Conservation (phyloP, 2,113 vertebrate species). For the Perccottus glenii region DNA sequence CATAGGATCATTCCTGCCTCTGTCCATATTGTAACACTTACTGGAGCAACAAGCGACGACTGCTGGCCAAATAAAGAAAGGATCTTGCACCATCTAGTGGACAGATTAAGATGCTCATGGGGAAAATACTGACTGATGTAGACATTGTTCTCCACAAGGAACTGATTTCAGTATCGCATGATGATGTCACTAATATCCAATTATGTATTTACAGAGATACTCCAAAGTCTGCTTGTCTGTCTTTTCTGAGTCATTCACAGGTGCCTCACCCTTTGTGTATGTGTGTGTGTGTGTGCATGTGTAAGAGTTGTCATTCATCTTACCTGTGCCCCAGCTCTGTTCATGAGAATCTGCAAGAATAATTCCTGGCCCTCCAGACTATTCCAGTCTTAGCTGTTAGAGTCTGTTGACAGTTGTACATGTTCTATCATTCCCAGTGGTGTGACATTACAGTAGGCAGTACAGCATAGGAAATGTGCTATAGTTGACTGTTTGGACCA, state of each 20-base stretch:
- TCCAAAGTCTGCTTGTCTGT: constrained; percentile 78
- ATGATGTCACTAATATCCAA: constrained; percentile 79
- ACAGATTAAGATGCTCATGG: constrained; percentile 25
- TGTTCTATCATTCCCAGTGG: constrained; percentile 57
- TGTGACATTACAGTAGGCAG: constrained; percentile 41
- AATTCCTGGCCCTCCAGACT: constrained; percentile 54
- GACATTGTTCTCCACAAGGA: constrained; percentile 48
- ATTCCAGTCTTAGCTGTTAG: constrained; percentile 60
- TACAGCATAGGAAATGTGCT: constrained; percentile 34
- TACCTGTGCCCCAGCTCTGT: constrained; percentile 37
- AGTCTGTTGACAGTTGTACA: constrained; percentile 67
- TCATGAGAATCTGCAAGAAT: constrained; percentile 49
- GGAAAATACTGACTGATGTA: constrained; percentile 17
- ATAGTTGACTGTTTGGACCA: constrained; percentile 25
- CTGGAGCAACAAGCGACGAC: constrained; percentile 30
- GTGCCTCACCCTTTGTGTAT: constrained; percentile 75
- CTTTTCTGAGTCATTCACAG: constrained; percentile 73
- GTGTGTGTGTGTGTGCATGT: constrained; percentile 65
- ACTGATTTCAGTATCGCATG: constrained; percentile 80
- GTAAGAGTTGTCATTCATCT: constrained; percentile 49
- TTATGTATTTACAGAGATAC: constrained; percentile 76
- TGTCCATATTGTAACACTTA: constrained; percentile 33
- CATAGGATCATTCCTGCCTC: constrained; percentile 44
- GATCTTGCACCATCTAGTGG: constrained; percentile 64
- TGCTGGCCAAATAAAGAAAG: constrained; percentile 23